Percentiles rank a stretch among this genome's conserved stretches.
Conservation (phyloP, 2,113 vertebrate species). For the Hemicordylus capensis region DNA sequence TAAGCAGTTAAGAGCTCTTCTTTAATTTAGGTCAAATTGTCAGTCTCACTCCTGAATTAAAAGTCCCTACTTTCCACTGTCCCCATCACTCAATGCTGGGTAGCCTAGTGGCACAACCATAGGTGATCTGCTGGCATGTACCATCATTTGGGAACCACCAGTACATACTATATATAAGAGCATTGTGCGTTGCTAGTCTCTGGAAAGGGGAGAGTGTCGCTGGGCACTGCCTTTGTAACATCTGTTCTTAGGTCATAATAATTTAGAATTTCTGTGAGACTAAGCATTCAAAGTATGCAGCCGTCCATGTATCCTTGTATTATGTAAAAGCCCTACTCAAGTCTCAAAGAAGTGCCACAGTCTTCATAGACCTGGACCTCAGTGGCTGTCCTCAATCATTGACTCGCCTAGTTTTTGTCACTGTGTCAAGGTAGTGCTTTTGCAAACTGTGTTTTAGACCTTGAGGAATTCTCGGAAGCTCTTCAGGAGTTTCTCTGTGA, state of each 20-base stretch:
- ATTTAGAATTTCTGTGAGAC: neutral
- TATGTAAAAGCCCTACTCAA: neutral
- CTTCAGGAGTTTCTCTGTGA: too few species aligned
- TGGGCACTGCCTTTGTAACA: neutral
- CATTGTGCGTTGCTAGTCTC: neutral
- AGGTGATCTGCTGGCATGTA: neutral
- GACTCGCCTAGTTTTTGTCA: too few species aligned
- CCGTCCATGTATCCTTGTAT: accelerated
- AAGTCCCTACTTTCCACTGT: neutral
- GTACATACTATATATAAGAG: neutral
- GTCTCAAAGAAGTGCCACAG: too few species aligned
- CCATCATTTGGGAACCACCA: neutral
- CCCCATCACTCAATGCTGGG: neutral
- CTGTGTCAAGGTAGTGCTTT: neutral
- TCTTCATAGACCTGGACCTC: neutral
- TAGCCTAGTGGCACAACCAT: neutral
- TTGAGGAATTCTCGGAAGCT: neutral
- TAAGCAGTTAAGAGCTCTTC: neutral
- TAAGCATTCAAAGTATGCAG: too few species aligned
- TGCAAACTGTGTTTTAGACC: neutral
- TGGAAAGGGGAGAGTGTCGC: neutral
- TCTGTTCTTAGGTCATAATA: neutral
- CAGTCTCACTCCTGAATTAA: too few species aligned
- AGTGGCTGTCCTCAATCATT: neutral
- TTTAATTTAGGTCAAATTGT: neutral